Base-by-base conservation (phyloP, 2,113 vertebrate species). In the Corythaeola cristata region DNA sequence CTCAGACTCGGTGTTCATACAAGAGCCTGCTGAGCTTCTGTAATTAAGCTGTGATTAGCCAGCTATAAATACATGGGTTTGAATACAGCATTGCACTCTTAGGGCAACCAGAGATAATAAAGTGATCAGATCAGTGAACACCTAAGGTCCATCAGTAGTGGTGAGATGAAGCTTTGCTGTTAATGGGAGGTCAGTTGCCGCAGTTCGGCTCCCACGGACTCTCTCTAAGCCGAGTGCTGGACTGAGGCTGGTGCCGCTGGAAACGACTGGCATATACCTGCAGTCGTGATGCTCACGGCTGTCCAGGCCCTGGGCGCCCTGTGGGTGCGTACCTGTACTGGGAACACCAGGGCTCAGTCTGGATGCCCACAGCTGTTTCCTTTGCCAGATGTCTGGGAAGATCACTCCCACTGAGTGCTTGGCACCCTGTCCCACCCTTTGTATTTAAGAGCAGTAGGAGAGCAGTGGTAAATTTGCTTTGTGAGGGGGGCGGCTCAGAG, bases 41-140 rank as follows among this genome's bases (percentile, higher is more conserved):
- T 98, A 98, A 98, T 98, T 98, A 98, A 98, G 97, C 96, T 97
- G 97, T 97, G 98, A 98, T 98, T 98, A 98, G 97, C 97, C 82
- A 52, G 91, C 97, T 97, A 89, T 95, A 96, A 97, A 97, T 97
- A 96, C 79, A 32, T 64, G 85, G 82, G 56, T 94, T 30, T 62
- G 96, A 97, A 95, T 90, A 84, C 89, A 82, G 39, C 37, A 33
- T 19, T 90, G 96, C 87, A 64, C 96, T 97, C 63, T 4, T 27
- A 95, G 95, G 95, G 89, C 76, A 93, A 66, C 28, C 1, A 18
- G 23, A 50, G 88, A 56, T 79, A 21, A 56, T 49, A 45, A 19
- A 33, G 79, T 1, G 81, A 32, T 19, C 74, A 58, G 69, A 20
- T 5, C 74, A 47, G 71, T 39, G 93, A 80, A 35, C 79, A 73